Evolutionary conservation across 1,140 invertebrate species (phyloP), one percentile per base, ranked within the genome.

Genomic region (Coenobita brevimanus): DNA sequence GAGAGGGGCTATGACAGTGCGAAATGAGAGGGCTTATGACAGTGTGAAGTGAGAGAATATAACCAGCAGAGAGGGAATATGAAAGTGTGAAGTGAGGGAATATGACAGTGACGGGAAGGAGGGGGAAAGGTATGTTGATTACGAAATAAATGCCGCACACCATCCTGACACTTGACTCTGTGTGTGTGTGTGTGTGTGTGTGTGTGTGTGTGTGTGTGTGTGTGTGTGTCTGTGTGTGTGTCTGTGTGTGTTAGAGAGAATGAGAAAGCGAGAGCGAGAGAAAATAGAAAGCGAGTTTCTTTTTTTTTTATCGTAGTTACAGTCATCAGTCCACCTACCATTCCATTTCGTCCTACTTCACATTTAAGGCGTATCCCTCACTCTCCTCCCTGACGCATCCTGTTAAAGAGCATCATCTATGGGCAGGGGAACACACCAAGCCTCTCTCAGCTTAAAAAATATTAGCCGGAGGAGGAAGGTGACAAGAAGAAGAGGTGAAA

Each of bases 171-270:
- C n/a, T 10, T 57, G 54, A 57, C 54, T 57, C 13, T n/a, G 10
- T 57, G 10, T n/a, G n/a, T n/a, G 13, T n/a, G n/a, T 57, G 54
- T 57, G 13, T 13, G n/a, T 13, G 54, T 57, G 54, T 57, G 13
- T 57, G n/a, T 57, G 54, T 57, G 54, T 57, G 54, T 57, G 54
- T 57, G 54, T 57, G 54, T 57, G 54, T 57, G 54, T 57, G 54
- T 57, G 54, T 57, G 54, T 57, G 54, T 57, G 54, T n/a, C 10
- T 67, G 62, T n/a, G 62, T 4, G 62, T 30, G 62, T 30, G 21
- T 4, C 24, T 4, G 62, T 30, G 62, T 30, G 21, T 4, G 62
- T 4, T 24, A 67, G 62, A 67, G 62, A 21, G 3, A 64, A 30
- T 24, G 62, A 64, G n/a, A n/a, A n/a, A n/a, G n/a, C n/a, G 21